These are phyloP conservation scores for Corythoichthys intestinalis DNA, from an alignment of 2,113 vertebrate species.

Conservation along the genomic window DNA sequence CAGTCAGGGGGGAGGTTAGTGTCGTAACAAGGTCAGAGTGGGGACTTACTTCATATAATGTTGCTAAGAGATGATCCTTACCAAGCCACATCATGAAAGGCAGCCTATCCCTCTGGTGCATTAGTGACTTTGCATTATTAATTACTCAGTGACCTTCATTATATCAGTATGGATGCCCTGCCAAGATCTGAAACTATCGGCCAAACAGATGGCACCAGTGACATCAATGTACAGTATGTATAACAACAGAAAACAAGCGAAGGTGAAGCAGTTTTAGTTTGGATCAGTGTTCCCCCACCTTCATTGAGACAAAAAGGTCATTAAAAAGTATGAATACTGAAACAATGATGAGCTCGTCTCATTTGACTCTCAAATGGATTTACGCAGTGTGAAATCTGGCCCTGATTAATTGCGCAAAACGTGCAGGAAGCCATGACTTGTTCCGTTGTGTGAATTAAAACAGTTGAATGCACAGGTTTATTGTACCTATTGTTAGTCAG, in stretches of 20 bases:
- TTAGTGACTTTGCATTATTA: constrained; percentile 23
- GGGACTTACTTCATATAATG: constrained; percentile 39
- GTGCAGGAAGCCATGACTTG: background rate
- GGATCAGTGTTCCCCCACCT: background rate
- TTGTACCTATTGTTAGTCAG: background rate
- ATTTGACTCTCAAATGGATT: background rate
- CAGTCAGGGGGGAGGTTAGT: constrained; percentile 33
- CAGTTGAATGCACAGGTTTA: background rate
- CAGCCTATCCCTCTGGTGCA: constrained; percentile 18
- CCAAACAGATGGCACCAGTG: constrained; percentile 7
- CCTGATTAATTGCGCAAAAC: background rate
- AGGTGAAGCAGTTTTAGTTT: constrained; percentile 27
- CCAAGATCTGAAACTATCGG: constrained; percentile 23
- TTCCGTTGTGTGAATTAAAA: background rate
- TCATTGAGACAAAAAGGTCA: background rate
- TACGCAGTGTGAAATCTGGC: background rate
- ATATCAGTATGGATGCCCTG: constrained; percentile 10
- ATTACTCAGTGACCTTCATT: constrained; percentile 30
- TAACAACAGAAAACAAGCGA: constrained; percentile 1
- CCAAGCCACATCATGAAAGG: constrained; percentile 13
- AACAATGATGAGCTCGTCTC: background rate
- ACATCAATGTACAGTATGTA: background rate
- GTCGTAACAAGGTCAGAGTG: constrained; percentile 46
- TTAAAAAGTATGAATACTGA: no score
- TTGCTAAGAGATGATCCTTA: constrained; percentile 33